Base-by-base conservation (phyloP, 2,113 vertebrate genomes). In the Clarias batrachus region DNA sequence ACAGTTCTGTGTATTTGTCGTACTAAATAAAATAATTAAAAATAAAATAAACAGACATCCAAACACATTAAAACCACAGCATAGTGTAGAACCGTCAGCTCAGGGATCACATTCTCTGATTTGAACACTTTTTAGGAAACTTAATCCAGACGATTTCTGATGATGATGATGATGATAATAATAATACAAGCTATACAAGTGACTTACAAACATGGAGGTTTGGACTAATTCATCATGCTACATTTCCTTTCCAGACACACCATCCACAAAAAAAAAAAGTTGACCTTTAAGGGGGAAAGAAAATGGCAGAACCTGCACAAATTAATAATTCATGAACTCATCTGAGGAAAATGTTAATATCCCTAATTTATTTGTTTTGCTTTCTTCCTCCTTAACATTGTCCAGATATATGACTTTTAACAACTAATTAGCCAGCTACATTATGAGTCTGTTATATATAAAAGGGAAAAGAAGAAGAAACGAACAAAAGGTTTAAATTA, bases 1-100 rank as follows among this genome's bases (percentile, higher is more conserved):
- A 95, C 95, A 95, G 94, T 90, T 87, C 87, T 92, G 89, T 90
- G 89, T 86, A 91, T 89, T 89, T 84, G 86, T 71, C 79, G 71
- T 89, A 52, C 63, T 90, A 81, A 87, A 87, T 90, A 87, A 87
- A 90, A 37, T 37, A 37, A 37, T 37, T 2, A 37, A 2, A 37
- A 37, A 37, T 37, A 37, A 73, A 85, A 25, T 48, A 62, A 82
- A 52, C 73, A 79, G n/a, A 78, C n/a, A 19, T 17, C 17, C 9
- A 41, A 80, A 84, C 52, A 80, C 52, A 82, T 85, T 52, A 80
- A 77, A 87, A 70, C 30, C 83, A 90, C 82, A 87, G 83, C n/a
- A 73, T 62, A 62, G 9, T 81, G 78, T 12, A 62, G 5, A 62
- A 62, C 37, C 60, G 57, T 87, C 82, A 73, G 23, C 27, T 52